phyloP scores from a whole-genome alignment of 2,888 invertebrate species.

The Neoaliturus tenellus region DNA sequence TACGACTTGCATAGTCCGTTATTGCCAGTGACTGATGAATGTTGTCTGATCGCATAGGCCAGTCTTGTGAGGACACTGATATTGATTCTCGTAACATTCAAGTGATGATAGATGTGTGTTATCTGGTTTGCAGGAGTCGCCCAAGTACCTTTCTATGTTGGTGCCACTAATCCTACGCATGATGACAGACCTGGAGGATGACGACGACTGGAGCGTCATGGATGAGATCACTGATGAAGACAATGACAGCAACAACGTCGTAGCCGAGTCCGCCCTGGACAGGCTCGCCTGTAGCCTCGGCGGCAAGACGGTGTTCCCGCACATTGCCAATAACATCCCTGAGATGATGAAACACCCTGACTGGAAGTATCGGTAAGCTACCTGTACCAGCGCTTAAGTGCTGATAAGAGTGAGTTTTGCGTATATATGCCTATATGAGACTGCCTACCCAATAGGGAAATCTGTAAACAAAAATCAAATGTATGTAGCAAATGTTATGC shows the following conservation, averaged over 20 bases:
- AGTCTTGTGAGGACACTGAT: no score
- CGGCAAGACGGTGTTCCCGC: constrained; percentile 93
- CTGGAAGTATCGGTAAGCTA: constrained; percentile 83
- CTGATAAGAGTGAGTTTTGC: no score
- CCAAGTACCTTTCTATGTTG: constrained; percentile 86
- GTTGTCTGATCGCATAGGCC: no score
- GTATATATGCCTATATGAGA: no score
- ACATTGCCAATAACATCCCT: constrained; percentile 91
- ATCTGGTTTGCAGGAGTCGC: constrained; percentile 80
- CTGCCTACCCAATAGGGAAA: no score
- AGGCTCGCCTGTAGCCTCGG: constrained; percentile 98
- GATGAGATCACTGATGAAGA: constrained; percentile 95
- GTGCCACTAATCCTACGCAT: constrained; percentile 93
- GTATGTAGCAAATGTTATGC: no score
- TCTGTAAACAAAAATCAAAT: no score
- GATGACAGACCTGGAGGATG: constrained; percentile 97
- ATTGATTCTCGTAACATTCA: no score
- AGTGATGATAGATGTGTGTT: no score
- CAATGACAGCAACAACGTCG: constrained; percentile 95
- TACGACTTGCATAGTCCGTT: no score
- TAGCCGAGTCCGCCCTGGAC: constrained; percentile 97
- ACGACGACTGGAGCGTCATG: constrained; percentile 90
- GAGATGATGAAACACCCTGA: constrained; percentile 89
- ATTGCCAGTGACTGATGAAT: no score
- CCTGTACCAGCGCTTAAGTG: no score